Percentiles rank a stretch among this genome's conserved stretches.
Evolutionary conservation across 2,113 vertebrate genomes (phyloP).

Genomic region (Tragelaphus scriptus): DNA sequence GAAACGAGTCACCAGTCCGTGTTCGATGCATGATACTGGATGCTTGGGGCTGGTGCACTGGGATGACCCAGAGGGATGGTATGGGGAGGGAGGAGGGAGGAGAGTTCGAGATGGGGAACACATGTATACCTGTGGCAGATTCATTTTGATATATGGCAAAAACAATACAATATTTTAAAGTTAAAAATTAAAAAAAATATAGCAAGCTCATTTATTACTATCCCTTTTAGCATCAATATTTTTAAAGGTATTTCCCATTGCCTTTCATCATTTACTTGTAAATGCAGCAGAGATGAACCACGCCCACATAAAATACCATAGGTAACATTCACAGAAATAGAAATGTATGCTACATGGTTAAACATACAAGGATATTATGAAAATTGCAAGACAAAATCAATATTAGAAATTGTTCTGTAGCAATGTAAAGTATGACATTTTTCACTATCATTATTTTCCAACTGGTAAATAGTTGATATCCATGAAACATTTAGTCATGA

Average conservation of each 20-base stretch:
- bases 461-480: not conserved
- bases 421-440: not conserved
- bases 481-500: not conserved
- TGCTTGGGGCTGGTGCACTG: too few species aligned
- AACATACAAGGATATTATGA: not conserved
- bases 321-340: not conserved
- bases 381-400: not conserved
- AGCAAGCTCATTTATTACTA: not conserved
- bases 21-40: too few species aligned
- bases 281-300: not conserved
- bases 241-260: not conserved
- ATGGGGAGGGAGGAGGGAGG: too few species aligned
- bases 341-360: not conserved
- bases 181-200: not conserved
- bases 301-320: not conserved
- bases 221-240: not conserved
- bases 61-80: too few species aligned
- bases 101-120: too few species aligned
- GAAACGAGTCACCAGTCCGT: too few species aligned
- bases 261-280: not conserved
- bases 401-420: not conserved
- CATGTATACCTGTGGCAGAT: too few species aligned
- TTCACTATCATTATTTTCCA: not conserved
- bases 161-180: too few species aligned
- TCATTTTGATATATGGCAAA: too few species aligned